Evolutionary conservation across 2,888 invertebrate genomes (phyloP), one percentile per base, ranked within the genome.

Genomic region (Pristionchus entomophagus): DNA sequence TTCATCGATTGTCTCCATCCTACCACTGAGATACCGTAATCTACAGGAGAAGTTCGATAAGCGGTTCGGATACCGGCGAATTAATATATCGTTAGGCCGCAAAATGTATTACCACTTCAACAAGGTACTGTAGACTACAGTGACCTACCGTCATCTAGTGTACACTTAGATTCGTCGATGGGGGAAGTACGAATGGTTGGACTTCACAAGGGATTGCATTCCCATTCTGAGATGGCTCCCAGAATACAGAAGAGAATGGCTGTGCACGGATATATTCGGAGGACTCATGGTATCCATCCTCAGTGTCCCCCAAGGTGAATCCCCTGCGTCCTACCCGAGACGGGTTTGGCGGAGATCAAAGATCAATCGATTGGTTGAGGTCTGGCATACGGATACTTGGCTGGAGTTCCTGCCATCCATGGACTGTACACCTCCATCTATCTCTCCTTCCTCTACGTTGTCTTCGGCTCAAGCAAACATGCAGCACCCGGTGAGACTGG

Each of bases 401-500:
- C 94, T 14, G 94, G 94, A 4, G 91, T 95, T 17, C 94, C 94
- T 8, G 94, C 95, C 5, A 94, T 94, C n/a, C 94, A 93, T 90
- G 95, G 95, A 8, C 94, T 95, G 8, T 97, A 97, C 94, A 97
- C 97, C 95, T 97, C 97, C 0, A 97, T 97, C 94, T 97, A 97
- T 94, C 97, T 97, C 0, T 96, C 97, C 0, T 94, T 97, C 17
- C 94, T 97, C 22, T 97, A 97, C 94, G 96, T 96, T 87, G 94
- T 97, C 87, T 95, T 97, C 90, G 97, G 97, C 82, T 97, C 97
- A 0, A 97, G 97, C 0, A 96, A 96, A 84, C 97, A 97, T 93
- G 95, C 96, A 29, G 97, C 97, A 4, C 96, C 97, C 95, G 97
- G 96, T 88, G 56, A 26, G 35, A 41, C 5, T 73, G 45, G 41